Conservation (phyloP, 2,797 vertebrate species). For the Danio albolineatus region DNA sequence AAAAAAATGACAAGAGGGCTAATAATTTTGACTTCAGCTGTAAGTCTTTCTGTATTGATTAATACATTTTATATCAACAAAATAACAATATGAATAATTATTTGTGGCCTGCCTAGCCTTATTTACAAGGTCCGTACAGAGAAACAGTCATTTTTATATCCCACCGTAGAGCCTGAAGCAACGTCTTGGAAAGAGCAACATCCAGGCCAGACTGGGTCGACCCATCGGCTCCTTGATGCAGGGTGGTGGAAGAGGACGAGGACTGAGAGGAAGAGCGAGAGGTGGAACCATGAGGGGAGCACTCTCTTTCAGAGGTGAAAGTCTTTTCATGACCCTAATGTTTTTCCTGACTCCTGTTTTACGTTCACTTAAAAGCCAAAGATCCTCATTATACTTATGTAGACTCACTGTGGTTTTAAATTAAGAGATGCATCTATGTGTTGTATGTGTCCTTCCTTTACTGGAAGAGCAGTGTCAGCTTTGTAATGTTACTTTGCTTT, state of each 20-base stretch:
- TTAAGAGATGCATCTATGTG: neutral
- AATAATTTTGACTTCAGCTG: too few relatives aligned
- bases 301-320: conserved; percentile 87
- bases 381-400: neutral
- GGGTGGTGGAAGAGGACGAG: conserved; percentile 81
- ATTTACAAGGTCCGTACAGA: neutral
- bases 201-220: conserved; percentile 93
- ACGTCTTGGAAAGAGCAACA: conserved; percentile 96
- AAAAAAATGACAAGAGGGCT: too few relatives aligned
- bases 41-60: too few relatives aligned
- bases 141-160: neutral
- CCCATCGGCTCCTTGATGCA: conserved; percentile 85
- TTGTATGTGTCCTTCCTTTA: neutral
- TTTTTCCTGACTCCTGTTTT: too few relatives aligned
- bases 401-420: neutral
- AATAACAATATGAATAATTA: too few relatives aligned
- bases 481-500: neutral
- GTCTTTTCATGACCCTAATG: neutral
- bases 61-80: too few relatives aligned
- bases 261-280: conserved; percentile 85
- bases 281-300: conserved; percentile 86
- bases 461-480: neutral
- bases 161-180: conserved; percentile 91
- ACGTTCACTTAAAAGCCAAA: neutral
- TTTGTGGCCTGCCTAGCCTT: neutral